Conservation (phyloP, 2,888 invertebrate species). For the Invenusta paracnida region DNA sequence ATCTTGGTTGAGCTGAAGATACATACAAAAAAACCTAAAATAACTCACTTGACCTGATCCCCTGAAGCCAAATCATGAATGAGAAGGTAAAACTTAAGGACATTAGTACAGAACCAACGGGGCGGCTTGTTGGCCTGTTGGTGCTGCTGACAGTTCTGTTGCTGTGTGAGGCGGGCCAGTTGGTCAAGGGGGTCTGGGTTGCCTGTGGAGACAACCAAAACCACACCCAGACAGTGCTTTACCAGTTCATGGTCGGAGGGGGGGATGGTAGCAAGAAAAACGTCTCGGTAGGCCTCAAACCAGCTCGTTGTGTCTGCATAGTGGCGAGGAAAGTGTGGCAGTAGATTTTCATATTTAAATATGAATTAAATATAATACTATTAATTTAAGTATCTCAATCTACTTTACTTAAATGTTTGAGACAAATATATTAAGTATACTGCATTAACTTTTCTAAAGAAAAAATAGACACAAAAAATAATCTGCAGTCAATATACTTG, state of each 20-base stretch:
- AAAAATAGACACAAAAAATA: not conserved
- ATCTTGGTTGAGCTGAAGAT: no score
- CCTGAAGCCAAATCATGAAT: constrained; percentile 73
- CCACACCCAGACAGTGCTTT: constrained; percentile 63
- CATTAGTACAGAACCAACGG: constrained; percentile 67
- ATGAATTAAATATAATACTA: not conserved
- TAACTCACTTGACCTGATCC: constrained; percentile 71
- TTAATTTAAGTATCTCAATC: not conserved
- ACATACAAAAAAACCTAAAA: not conserved
- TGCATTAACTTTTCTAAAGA: not conserved
- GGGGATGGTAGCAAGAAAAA: constrained; percentile 71
- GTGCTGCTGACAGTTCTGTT: constrained; percentile 75
- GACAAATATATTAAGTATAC: no score
- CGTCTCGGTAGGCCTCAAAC: constrained; percentile 91
- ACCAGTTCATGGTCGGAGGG: constrained; percentile 89
- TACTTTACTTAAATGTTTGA: no score
- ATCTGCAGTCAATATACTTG: constrained; percentile 50
- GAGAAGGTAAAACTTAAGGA: constrained; percentile 78
- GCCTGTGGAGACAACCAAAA: constrained; percentile 65
- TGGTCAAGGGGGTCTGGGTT: constrained; percentile 71
- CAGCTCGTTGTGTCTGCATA: constrained; percentile 71
- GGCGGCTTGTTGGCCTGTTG: constrained; percentile 62
- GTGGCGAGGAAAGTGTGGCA: no score
- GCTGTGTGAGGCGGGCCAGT: constrained; percentile 71
- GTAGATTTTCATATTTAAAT: no score